Conservation (phyloP, 2,888 invertebrate species). For the Ornithoptera alexandrae region DNA sequence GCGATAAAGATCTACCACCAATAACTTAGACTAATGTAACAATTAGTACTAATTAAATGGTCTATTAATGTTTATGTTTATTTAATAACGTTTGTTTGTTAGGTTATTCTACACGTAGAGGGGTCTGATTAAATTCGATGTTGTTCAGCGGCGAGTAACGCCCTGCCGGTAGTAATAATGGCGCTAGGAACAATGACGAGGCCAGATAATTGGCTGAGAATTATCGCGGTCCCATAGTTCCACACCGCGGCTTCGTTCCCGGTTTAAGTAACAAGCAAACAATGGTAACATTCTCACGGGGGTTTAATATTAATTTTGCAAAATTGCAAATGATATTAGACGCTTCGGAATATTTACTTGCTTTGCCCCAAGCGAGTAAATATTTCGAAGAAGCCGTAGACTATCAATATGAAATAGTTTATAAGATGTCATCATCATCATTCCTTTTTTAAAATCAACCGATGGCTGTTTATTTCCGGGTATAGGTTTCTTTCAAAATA, state of each 20-base stretch:
- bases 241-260: conserved; percentile 34
- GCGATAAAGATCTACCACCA: too few relatives aligned
- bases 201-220: conserved; percentile 41
- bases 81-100: background rate
- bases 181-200: conserved; percentile 33
- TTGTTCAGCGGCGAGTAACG: conserved; percentile 33
- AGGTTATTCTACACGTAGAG: background rate
- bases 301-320: background rate
- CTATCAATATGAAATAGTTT: too few relatives aligned
- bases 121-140: conserved; percentile 29
- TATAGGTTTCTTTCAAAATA: too few relatives aligned
- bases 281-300: background rate
- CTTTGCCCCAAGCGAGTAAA: too few relatives aligned
- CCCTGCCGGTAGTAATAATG: conserved; percentile 31
- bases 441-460: too few relatives aligned
- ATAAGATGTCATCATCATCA: too few relatives aligned
- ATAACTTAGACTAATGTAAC: too few relatives aligned
- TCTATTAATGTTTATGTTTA: background rate
- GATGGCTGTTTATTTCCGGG: too few relatives aligned
- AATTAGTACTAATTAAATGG: too few relatives aligned
- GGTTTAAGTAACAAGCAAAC: conserved; percentile 20
- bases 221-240: conserved; percentile 43
- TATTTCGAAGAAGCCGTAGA: too few relatives aligned
- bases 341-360: too few relatives aligned
- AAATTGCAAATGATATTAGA: background rate